Percentiles rank a stretch among this genome's conserved stretches.
Conservation (phyloP, 2,113 vertebrate genomes). For the Rhea americana region DNA sequence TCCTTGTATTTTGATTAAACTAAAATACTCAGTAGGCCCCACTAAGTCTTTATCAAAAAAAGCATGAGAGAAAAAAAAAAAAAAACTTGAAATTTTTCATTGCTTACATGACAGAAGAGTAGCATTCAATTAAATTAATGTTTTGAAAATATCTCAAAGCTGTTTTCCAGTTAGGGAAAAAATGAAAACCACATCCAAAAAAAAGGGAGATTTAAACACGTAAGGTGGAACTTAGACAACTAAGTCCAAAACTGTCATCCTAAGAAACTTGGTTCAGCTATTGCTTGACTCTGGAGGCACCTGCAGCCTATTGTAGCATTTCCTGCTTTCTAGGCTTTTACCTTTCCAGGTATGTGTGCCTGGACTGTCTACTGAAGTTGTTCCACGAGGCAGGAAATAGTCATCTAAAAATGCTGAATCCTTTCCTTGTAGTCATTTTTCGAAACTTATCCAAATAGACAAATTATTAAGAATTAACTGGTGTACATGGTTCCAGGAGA, state of each 20-base stretch:
- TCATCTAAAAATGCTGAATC: not conserved
- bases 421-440: not conserved
- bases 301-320: not conserved
- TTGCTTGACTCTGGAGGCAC: not conserved
- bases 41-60: not conserved
- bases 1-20: not conserved
- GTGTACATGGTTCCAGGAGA: not conserved
- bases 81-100: not conserved
- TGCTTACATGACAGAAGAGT: not conserved
- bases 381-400: not conserved
- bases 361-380: not conserved
- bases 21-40: not conserved
- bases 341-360: not conserved
- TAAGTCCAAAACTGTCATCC: not conserved
- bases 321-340: not conserved
- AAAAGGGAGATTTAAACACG: not conserved
- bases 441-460: not conserved
- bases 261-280: not conserved
- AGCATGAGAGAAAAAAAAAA: not conserved
- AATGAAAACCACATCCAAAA: not conserved
- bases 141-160: not conserved
- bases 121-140: not conserved
- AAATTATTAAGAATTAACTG: not conserved
- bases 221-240: not conserved
- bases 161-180: not conserved